Conservation (phyloP, 2,888 invertebrate species). For the Cryptocephalus primarius region DNA sequence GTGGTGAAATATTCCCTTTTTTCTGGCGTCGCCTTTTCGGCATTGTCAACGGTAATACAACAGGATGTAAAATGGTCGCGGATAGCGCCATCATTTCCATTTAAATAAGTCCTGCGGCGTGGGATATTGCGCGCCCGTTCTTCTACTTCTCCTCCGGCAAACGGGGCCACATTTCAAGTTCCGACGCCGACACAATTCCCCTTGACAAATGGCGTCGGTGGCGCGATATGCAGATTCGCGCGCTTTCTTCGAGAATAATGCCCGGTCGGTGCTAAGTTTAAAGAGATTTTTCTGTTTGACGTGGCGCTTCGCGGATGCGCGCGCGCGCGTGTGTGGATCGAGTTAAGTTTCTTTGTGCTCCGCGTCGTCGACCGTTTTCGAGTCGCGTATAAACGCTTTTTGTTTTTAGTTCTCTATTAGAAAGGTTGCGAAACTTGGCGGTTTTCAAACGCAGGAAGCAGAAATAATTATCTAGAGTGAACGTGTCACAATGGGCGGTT, state of each 20-base stretch:
- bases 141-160: slow-evolving; percentile 17
- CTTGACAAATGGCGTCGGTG: slow-evolving; percentile 27
- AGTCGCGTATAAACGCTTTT: no score
- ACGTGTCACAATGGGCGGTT: no score
- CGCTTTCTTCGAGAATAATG: slow-evolving; percentile 9
- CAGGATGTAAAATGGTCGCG: slow-evolving; percentile 27
- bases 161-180: slow-evolving; percentile 25
- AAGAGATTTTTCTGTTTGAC: slow-evolving; percentile 3
- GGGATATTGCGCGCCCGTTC: slow-evolving; percentile 28
- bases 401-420: no score
- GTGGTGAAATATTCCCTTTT: no score
- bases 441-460: no score
- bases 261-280: slow-evolving; percentile 8
- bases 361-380: no score
- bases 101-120: slow-evolving; percentile 28
- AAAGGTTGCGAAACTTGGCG: neutral
- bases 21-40: no score
- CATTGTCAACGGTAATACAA: slow-evolving; percentile 24
- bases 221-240: slow-evolving; percentile 26
- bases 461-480: no score
- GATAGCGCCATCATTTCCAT: slow-evolving; percentile 31
- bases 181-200: slow-evolving; percentile 26
- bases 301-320: neutral
- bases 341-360: no score
- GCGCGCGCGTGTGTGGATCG: no score